Conservation (phyloP, 2,888 invertebrate species). For the Andrena fulva region DNA sequence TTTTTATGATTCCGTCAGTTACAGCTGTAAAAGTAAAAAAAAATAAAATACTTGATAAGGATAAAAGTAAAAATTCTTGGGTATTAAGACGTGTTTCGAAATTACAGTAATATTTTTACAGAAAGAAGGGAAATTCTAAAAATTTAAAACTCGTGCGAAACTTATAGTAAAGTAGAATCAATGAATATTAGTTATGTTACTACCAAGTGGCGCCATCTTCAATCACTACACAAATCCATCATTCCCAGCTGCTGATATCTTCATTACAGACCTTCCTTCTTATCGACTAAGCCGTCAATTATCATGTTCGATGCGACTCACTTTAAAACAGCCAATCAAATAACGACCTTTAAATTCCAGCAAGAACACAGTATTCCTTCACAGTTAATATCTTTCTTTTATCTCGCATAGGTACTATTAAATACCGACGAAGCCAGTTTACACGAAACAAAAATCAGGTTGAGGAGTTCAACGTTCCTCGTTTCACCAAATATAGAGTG, state of each 20-base stretch:
- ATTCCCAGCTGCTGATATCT: conserved; percentile 9
- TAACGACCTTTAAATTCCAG: background rate
- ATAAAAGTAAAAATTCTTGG: too few relatives aligned
- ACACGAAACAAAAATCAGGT: background rate
- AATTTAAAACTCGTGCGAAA: too few relatives aligned
- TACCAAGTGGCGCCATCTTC: conserved; percentile 24
- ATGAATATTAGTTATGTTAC: background rate
- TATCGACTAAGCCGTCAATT: conserved; percentile 11
- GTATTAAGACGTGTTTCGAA: background rate
- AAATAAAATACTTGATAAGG: too few relatives aligned
- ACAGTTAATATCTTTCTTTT: too few relatives aligned
- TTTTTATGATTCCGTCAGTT: too few relatives aligned
- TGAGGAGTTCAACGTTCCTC: background rate
- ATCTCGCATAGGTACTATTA: too few relatives aligned
- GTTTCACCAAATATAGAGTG: background rate
- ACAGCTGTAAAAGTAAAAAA: too few relatives aligned
- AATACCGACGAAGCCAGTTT: background rate
- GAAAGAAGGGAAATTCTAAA: too few relatives aligned
- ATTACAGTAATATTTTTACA: background rate
- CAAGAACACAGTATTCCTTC: background rate
- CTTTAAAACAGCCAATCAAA: background rate
- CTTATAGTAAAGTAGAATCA: background rate
- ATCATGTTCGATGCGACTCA: background rate
- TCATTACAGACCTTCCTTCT: conserved; percentile 2
- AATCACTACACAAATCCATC: background rate